Conservation (phyloP, 2,888 invertebrate genomes). For the Sarcophaga variegata region DNA sequence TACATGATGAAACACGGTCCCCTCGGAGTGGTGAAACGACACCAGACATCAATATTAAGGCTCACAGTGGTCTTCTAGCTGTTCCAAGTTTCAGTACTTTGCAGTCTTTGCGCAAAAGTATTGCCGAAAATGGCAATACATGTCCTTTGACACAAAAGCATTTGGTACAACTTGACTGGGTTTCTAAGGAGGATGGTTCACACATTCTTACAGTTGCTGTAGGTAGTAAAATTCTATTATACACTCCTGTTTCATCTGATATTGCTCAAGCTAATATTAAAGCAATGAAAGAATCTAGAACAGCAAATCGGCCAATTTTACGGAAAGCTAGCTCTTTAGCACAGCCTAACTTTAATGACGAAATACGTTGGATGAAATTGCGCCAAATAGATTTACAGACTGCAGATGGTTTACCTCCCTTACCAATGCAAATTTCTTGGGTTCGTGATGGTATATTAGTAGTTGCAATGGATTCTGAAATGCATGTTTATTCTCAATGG, state of each 20-base stretch:
- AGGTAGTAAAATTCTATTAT: constrained; percentile 94
- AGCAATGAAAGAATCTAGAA: constrained; percentile 93
- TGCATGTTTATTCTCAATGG: constrained; percentile 99
- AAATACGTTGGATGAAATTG: constrained; percentile 98
- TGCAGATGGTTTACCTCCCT: constrained; percentile 96
- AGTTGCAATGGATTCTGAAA: constrained; percentile 99
- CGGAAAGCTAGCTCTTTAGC: constrained; percentile 96
- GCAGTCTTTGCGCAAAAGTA: constrained; percentile 92
- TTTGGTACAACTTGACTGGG: constrained; percentile 98
- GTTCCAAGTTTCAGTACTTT: constrained; percentile 95
- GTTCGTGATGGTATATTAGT: constrained; percentile 98
- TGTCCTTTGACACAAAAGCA: constrained; percentile 95
- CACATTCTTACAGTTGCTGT: constrained; percentile 98
- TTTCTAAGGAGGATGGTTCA: constrained; percentile 99
- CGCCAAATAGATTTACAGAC: constrained; percentile 94
- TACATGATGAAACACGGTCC: constrained; percentile 88
- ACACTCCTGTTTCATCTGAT: constrained; percentile 96
- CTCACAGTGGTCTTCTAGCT: constrained; percentile 84
- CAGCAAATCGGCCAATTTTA: constrained; percentile 91
- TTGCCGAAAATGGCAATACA: constrained; percentile 95
- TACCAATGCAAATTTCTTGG: constrained; percentile 99
- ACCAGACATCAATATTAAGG: constrained; percentile 78
- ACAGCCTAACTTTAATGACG: constrained; percentile 93
- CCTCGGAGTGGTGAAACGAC: constrained; percentile 83
- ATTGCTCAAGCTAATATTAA: constrained; percentile 96